Conservation (phyloP, 2,113 vertebrate species). For the Pica pica region DNA sequence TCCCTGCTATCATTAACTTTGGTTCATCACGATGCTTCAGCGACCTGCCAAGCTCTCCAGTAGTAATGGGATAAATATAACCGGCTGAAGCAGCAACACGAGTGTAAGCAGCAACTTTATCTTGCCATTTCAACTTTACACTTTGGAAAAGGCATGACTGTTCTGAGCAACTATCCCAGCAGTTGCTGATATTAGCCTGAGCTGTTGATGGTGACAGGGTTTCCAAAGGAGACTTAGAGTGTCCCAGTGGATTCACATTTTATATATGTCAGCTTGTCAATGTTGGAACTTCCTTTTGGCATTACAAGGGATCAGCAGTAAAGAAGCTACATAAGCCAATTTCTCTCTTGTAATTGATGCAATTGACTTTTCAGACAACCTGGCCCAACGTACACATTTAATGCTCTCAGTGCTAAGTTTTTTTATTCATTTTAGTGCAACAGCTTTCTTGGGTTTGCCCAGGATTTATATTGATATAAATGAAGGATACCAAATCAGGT, state of each 20-base stretch:
- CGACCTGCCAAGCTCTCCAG: background rate
- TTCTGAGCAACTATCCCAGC: background rate
- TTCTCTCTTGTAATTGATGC: background rate
- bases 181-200: background rate
- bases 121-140: conserved; percentile 6
- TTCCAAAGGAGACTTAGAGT: background rate
- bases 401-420: background rate
- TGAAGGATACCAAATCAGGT: background rate
- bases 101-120: conserved; percentile 11
- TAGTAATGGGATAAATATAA: conserved; percentile 59
- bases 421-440: background rate
- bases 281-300: conserved; percentile 27
- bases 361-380: background rate
- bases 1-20: conserved; percentile 19
- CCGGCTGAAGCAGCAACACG: background rate
- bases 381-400: background rate
- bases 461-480: background rate
- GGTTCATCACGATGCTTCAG: conserved; percentile 28
- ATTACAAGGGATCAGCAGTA: background rate
- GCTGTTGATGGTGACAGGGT: background rate
- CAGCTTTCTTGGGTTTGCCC: background rate
- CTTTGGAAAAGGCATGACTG: background rate
- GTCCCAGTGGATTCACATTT: background rate
- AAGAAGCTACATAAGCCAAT: background rate
- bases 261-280: background rate